A percentile compares a stretch with the other conserved stretches of the same genome.
Conservation (phyloP, 1,140 invertebrate genomes). For the Phymorhynchus buccinoides region DNA sequence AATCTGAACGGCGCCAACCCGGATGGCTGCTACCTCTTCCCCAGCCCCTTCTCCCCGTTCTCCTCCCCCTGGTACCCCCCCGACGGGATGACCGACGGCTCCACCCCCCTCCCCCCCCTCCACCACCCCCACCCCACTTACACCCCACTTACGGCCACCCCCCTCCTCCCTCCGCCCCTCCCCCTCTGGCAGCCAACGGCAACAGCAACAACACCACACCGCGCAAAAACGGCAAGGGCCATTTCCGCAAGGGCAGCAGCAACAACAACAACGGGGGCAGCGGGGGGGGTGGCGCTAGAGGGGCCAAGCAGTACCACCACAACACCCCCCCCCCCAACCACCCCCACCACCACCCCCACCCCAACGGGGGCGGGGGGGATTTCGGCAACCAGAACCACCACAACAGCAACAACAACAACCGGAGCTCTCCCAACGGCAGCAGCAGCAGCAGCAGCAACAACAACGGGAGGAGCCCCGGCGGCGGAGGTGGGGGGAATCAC, state of each 20-base stretch:
- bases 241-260: not conserved
- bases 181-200: too few species aligned
- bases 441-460: not conserved
- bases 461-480: not conserved
- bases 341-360: not conserved
- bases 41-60: not conserved
- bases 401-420: constrained; percentile 27
- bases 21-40: not conserved
- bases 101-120: not conserved
- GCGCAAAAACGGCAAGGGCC: constrained; percentile 1
- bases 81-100: not conserved
- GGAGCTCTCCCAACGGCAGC: constrained; percentile 12
- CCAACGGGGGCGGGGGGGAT: not conserved
- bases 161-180: not conserved
- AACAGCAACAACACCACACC: not conserved
- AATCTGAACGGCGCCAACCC: not conserved
- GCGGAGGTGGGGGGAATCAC: not conserved
- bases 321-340: not conserved
- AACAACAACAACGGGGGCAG: not conserved
- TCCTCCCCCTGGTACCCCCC: not conserved
- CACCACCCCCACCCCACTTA: not conserved
- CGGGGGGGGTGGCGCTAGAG: not conserved
- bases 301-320: not conserved
- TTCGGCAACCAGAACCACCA: not conserved
- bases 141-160: not conserved